Percentiles rank a stretch among this genome's conserved stretches.
These are phyloP conservation scores for Vespertilio murinus DNA, from an alignment of 2,797 vertebrate genomes.

Conservation along the genomic window DNA sequence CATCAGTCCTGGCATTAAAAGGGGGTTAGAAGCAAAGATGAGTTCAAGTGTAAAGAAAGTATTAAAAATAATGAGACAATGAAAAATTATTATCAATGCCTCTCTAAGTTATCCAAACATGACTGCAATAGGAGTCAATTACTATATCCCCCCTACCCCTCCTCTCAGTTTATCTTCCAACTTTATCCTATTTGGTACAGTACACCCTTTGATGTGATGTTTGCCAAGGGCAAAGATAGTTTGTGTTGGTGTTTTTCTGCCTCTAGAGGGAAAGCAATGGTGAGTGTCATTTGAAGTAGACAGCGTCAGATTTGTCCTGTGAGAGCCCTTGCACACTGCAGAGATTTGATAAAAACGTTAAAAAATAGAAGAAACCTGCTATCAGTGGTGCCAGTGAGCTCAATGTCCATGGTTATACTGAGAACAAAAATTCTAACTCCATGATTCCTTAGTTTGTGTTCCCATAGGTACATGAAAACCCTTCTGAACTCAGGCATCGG, in stretches of 20 bases:
- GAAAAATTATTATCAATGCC: background rate
- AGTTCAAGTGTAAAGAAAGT: background rate
- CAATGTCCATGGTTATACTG: background rate
- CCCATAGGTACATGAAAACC: background rate
- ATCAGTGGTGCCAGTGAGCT: background rate
- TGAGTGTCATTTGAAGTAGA: slow-evolving; percentile 41
- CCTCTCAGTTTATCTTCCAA: background rate
- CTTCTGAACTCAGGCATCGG: background rate
- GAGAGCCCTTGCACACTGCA: background rate
- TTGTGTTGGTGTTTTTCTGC: background rate
- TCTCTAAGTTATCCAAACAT: background rate
- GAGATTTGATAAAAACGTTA: slow-evolving; percentile 7
- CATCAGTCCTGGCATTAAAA: slow-evolving; percentile 2
- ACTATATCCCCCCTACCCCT: background rate
- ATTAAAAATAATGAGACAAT: background rate
- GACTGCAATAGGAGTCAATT: background rate
- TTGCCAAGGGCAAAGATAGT: slow-evolving; percentile 4
- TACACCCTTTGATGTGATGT: background rate
- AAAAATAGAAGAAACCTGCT: background rate
- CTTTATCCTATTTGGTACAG: background rate
- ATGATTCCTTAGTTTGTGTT: background rate
- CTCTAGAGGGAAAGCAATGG: background rate
- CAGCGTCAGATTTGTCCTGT: slow-evolving; percentile 15
- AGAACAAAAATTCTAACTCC: slow-evolving; percentile 1
- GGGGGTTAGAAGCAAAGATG: background rate